A percentile compares a stretch with the other conserved stretches of the same genome.
phyloP scores from a whole-genome alignment of 2,888 invertebrate species.

The Ctenicera cuprea region DNA sequence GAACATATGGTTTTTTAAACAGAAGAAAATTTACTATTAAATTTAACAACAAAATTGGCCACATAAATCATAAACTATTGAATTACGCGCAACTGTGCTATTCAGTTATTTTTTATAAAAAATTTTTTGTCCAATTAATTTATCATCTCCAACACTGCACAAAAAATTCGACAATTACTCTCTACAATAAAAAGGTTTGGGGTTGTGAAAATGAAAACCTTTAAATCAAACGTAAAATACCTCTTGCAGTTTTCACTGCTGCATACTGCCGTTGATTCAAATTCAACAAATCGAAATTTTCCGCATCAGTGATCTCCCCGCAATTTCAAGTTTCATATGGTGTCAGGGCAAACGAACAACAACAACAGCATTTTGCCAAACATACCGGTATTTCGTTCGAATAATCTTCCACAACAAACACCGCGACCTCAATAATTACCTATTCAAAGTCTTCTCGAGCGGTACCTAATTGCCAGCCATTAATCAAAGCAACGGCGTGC shows the following conservation, averaged over 20 bases:
- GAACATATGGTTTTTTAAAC: no score
- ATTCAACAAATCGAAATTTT: conserved; percentile 20
- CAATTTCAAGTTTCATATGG: conserved; percentile 5
- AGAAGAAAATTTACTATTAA: no score
- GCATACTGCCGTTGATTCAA: neutral
- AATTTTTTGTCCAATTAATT: neutral
- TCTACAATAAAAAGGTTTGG: no score
- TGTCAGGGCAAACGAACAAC: neutral
- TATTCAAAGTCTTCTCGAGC: conserved; percentile 26
- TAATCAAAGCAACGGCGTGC: conserved; percentile 25
- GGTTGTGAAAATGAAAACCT: no score
- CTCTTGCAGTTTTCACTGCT: no score
- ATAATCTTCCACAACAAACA: conserved; percentile 13
- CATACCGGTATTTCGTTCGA: conserved; percentile 19
- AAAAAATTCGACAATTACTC: neutral
- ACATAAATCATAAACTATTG: no score
- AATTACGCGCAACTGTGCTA: no score
- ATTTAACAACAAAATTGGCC: no score
- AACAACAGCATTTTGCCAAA: neutral
- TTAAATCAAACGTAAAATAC: no score
- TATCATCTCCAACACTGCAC: neutral
- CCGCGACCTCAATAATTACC: conserved; percentile 24
- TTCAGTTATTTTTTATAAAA: no score
- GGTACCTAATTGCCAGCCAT: conserved; percentile 19
- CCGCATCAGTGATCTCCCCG: neutral